Percentiles rank a stretch among this genome's conserved stretches.
Conservation (phyloP, 2,888 invertebrate species). For the Silvanus unidentatus region DNA sequence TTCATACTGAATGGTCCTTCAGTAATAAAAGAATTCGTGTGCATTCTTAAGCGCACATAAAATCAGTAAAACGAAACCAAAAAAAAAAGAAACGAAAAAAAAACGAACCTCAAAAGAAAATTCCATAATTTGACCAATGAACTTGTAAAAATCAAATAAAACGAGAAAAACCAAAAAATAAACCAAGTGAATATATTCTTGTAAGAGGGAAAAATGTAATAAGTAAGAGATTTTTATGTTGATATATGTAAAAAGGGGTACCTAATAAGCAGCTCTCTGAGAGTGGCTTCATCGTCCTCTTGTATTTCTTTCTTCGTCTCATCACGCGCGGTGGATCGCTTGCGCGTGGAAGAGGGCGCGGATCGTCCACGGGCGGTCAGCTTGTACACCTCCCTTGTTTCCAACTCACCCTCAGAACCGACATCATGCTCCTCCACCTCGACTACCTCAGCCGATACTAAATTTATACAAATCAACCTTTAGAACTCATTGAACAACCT, state of each 20-base stretch:
- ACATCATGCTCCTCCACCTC: conserved; percentile 48
- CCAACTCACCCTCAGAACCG: conserved; percentile 38
- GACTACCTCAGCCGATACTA: conserved; percentile 45
- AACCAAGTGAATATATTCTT: neutral
- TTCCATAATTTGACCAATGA: neutral
- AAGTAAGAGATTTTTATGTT: neutral
- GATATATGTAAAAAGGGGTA: conserved; percentile 28
- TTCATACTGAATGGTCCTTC: too few relatives aligned
- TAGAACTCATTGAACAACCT: too few relatives aligned
- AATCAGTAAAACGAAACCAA: too few relatives aligned
- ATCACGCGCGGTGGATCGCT: conserved; percentile 55
- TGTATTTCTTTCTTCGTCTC: conserved; percentile 74
- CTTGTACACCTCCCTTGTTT: conserved; percentile 45
- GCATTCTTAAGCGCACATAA: too few relatives aligned
- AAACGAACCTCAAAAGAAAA: neutral
- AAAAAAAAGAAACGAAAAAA: too few relatives aligned
- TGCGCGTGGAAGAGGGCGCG: conserved; percentile 45
- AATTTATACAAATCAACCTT: too few relatives aligned
- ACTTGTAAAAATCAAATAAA: neutral
- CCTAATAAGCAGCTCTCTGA: conserved; percentile 93
- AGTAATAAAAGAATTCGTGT: too few relatives aligned
- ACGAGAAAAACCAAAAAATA: neutral
- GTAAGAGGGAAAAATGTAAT: neutral
- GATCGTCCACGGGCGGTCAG: conserved; percentile 46
- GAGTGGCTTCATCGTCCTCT: conserved; percentile 79